Evolutionary conservation across 2,888 invertebrate species (phyloP).

Genomic region (Sesamia inferens): DNA sequence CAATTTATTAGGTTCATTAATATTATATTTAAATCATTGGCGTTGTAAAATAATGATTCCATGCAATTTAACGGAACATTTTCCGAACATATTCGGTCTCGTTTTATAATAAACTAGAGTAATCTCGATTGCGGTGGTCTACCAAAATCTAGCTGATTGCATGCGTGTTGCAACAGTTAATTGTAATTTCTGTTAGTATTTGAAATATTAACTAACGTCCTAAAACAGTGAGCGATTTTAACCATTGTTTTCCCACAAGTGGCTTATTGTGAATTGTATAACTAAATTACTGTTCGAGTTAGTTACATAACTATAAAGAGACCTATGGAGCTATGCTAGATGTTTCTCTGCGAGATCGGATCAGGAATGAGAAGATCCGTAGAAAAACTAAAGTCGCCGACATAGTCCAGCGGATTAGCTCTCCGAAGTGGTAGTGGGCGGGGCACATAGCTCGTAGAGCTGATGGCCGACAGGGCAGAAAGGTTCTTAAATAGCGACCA

Average conservation of each 20-base stretch:
- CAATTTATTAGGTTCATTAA: slow-evolving; percentile 36
- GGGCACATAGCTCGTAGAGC: too few relatives aligned
- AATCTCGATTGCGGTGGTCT: slow-evolving; percentile 35
- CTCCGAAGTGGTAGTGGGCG: too few relatives aligned
- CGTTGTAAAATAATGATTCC: slow-evolving; percentile 26
- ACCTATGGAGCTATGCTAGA: too few relatives aligned
- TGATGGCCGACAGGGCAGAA: too few relatives aligned
- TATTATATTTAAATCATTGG: slow-evolving; percentile 35
- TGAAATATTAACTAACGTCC: background rate
- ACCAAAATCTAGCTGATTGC: slow-evolving; percentile 35
- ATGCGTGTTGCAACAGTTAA: background rate
- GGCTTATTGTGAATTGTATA: background rate
- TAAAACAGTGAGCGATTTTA: background rate
- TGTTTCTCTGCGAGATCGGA: too few relatives aligned
- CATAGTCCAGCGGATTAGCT: too few relatives aligned
- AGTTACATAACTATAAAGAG: too few relatives aligned
- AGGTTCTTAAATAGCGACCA: too few relatives aligned
- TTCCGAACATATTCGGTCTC: slow-evolving; percentile 18
- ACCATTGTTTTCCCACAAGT: background rate
- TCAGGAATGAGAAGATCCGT: too few relatives aligned
- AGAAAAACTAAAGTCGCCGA: too few relatives aligned
- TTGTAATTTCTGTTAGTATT: slow-evolving; percentile 20
- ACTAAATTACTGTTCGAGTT: too few relatives aligned
- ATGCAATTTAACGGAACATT: slow-evolving; percentile 20
- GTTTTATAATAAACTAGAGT: slow-evolving; percentile 39